Base-by-base conservation (phyloP, 1,140 invertebrate species). In the Drosophila pallidifrons region DNA sequence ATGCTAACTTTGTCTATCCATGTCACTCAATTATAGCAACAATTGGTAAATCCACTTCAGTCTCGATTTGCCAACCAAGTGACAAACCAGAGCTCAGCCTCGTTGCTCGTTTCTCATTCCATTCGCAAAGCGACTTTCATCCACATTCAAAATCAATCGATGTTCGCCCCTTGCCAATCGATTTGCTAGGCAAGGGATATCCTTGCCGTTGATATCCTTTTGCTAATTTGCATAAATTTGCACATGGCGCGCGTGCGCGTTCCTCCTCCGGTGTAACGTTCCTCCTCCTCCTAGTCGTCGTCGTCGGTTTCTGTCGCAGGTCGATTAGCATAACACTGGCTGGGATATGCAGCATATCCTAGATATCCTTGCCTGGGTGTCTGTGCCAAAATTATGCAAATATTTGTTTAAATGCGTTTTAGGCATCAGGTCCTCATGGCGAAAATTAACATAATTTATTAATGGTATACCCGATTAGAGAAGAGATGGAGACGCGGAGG, bases 351-450 rank as follows among this genome's bases (percentile, higher is more conserved):
- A n/a, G 30, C 54, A 16, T 67, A 15, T 43, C 45, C 69, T 68
- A 38, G n/a, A 43, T 43, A 43, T 43, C n/a, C 35, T 88, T 69
- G 72, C 75, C 82, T 79, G 20, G 20, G 77, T 85, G 88, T 83
- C 79, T 80, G 77, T 89, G 88, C 88, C 75, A 91, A 91, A 91
- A 80, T 91, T 85, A 89, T 91, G 89, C 81, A 85, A 91, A 90
- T 88, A 88, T 79, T 88, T 77, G 70, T 80, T 25, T 89, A 78
- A 87, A 87, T 87, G 83, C 77, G 82, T 88, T 87, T 81, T 75
- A 25, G 69, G 77, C 64, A 83, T 88, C 83, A 77, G 77, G 79
- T 87, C 59, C 59, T 51, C 52, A 60, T 79, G 72, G 66, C 64
- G 38, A 43, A 82, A 88, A 87, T 87, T 83, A 52, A 72, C 85